phyloP scores from a whole-genome alignment of 2,113 vertebrate genomes.

The Microtus richardsoni region DNA sequence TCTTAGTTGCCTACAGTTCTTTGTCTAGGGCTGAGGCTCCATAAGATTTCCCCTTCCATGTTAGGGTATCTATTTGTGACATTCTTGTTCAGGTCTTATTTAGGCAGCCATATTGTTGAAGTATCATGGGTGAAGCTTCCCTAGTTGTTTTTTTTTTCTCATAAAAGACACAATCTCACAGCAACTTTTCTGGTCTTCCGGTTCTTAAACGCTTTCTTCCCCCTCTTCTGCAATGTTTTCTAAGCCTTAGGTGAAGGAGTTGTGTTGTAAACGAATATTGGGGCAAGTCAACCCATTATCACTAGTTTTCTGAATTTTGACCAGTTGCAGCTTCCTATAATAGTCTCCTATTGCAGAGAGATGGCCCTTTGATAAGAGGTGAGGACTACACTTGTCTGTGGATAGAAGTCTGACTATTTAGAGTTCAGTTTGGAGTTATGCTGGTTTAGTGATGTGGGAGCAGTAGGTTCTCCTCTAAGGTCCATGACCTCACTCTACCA shows the following conservation, averaged over 20 bases:
- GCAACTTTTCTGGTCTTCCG: not conserved
- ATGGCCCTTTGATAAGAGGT: not conserved
- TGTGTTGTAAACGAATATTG: not conserved
- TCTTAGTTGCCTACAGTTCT: not conserved
- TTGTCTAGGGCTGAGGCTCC: not conserved
- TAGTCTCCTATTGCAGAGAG: not conserved
- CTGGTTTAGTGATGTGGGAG: not conserved
- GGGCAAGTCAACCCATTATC: not conserved
- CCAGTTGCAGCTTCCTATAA: not conserved
- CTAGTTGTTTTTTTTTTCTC: no score
- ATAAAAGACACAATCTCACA: not conserved
- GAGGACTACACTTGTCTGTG: not conserved
- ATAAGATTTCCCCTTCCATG: not conserved
- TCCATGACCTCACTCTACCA: not conserved
- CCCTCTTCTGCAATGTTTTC: not conserved
- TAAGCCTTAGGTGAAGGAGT: not conserved
- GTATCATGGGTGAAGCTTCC: not conserved
- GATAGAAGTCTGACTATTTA: not conserved
- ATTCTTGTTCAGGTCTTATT: not conserved
- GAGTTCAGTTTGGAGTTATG: not conserved
- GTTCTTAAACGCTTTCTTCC: not conserved
- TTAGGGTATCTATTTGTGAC: not conserved
- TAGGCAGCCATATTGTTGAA: not conserved
- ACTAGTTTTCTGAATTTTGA: not conserved
- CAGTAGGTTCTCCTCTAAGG: not conserved